Base-by-base conservation (phyloP, 1,140 invertebrate species). In the Ptiloglossa arizonensis region DNA sequence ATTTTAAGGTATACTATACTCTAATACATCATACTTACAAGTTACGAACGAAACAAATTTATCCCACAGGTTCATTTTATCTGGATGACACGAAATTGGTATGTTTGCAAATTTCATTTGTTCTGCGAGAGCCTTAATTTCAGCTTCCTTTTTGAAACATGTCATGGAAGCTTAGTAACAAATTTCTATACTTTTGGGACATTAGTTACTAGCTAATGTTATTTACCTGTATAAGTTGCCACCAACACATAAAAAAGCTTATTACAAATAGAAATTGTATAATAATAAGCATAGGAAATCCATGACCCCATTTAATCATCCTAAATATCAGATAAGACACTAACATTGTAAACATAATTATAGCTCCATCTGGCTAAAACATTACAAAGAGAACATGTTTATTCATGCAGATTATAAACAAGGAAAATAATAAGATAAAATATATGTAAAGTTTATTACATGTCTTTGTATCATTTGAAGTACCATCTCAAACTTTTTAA, bases 211-310 rank as follows among this genome's bases (percentile, higher is more conserved):
- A 59, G 41, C 54, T 24, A 32, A 63, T 63, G 32, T 54, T 32
- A 57, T 56, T 27, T 83, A 91, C 90, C 81, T 87, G 70, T 63
- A 90, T 24, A 50, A 91, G 83, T 13, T 87, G 78, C 79, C 83
- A 86, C 84, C 86, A 90, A 8, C 85, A 90, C 46, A 90, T 85
- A 11, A 88, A 70, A 56, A 87, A 91, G 72, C 89, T 90, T 0
- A 79, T 63, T 29, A 86, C 13, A 29, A 89, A 69, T 57, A 88
- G 79, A 6, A 87, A 13, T 52, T 85, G 57, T 8, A 87, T 50
- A 5, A 79, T 19, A 38, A 84, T 17, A 9, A 85, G 54, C 13
- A 89, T 77, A 17, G 86, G 24, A 35, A 82, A 81, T 1, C 80
- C 38, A 56, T 64, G 79, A n/a, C 82, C 81, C 70, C 74, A 74